A percentile compares a stretch with the other conserved stretches of the same genome.
Conservation (phyloP, 2,888 invertebrate genomes). For the Deilephila elpenor region DNA sequence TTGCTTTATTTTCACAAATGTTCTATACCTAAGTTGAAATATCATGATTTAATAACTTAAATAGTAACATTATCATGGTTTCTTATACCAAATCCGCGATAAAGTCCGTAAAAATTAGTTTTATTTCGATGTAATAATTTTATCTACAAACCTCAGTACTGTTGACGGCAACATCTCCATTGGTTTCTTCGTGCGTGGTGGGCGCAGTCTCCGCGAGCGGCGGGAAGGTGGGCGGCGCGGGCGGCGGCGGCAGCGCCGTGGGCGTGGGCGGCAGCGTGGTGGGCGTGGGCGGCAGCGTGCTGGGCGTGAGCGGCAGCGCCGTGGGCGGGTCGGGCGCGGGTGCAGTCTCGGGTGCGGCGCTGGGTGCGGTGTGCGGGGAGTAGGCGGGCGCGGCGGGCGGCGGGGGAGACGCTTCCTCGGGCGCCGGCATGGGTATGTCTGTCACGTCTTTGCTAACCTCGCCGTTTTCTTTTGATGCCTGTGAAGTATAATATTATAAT, state of each 20-base stretch:
- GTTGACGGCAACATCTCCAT: neutral
- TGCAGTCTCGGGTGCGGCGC: neutral
- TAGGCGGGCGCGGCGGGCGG: slow-evolving; percentile 47
- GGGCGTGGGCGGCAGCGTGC: slow-evolving; percentile 9
- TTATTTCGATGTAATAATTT: neutral
- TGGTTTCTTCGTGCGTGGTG: neutral
- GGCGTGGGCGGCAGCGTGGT: neutral
- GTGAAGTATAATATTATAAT: slow-evolving; percentile 8
- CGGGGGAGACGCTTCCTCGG: slow-evolving; percentile 21
- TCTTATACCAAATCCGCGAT: no score
- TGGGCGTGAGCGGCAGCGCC: slow-evolving; percentile 33
- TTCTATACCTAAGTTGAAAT: no score
- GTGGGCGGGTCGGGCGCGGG: slow-evolving; percentile 44
- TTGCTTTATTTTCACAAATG: no score
- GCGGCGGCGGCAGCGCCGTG: neutral
- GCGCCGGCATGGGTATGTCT: slow-evolving; percentile 89
- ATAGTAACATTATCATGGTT: no score
- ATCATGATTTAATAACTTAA: no score
- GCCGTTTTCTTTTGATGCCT: slow-evolving; percentile 76
- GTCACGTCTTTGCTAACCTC: slow-evolving; percentile 72
- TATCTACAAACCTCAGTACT: neutral
- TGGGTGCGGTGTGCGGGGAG: slow-evolving; percentile 35
- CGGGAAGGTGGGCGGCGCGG: neutral
- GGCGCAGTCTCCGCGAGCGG: slow-evolving; percentile 9
- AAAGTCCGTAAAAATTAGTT: no score